Evolutionary conservation across 2,888 invertebrate genomes (phyloP).

Genomic region (Lycaena phlaeas): DNA sequence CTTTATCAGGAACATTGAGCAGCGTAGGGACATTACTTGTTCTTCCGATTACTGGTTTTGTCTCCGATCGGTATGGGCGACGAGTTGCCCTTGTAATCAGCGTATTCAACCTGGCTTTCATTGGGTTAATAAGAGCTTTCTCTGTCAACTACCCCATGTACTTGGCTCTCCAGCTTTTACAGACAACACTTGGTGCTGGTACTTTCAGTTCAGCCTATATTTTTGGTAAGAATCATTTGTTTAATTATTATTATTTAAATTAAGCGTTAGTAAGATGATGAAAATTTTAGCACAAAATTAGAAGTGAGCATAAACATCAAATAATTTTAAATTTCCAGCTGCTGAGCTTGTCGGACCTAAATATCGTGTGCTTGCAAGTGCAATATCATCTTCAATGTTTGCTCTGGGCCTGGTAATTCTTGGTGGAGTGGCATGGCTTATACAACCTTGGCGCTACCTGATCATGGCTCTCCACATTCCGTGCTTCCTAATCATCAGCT

Average conservation of each 20-base stretch:
- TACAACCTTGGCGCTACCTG: slow-evolving; percentile 79
- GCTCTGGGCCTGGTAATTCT: slow-evolving; percentile 80
- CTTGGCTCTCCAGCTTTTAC: slow-evolving; percentile 48
- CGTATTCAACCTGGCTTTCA: slow-evolving; percentile 34
- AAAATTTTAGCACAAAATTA: too few species aligned
- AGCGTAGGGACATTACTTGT: slow-evolving; percentile 80
- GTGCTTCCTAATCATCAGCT: slow-evolving; percentile 75
- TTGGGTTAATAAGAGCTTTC: slow-evolving; percentile 62
- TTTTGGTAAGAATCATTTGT: slow-evolving; percentile 24
- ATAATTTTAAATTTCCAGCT: too few species aligned
- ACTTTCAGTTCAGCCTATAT: slow-evolving; percentile 50
- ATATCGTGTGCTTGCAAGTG: slow-evolving; percentile 80
- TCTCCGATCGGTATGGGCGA: slow-evolving; percentile 78
- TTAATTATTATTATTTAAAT: too few species aligned
- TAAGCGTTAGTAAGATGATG: too few species aligned
- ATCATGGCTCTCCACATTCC: slow-evolving; percentile 79
- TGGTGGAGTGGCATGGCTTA: slow-evolving; percentile 77
- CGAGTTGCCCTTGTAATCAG: slow-evolving; percentile 60
- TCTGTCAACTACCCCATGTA: slow-evolving; percentile 62
- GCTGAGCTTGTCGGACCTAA: slow-evolving; percentile 84
- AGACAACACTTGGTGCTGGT: slow-evolving; percentile 49
- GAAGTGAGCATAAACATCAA: too few species aligned
- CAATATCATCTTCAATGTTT: slow-evolving; percentile 79
- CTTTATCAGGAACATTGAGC: slow-evolving; percentile 80
- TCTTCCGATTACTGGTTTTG: slow-evolving; percentile 76